Base-by-base conservation (phyloP, 2,113 vertebrate species). In the Otis tarda region DNA sequence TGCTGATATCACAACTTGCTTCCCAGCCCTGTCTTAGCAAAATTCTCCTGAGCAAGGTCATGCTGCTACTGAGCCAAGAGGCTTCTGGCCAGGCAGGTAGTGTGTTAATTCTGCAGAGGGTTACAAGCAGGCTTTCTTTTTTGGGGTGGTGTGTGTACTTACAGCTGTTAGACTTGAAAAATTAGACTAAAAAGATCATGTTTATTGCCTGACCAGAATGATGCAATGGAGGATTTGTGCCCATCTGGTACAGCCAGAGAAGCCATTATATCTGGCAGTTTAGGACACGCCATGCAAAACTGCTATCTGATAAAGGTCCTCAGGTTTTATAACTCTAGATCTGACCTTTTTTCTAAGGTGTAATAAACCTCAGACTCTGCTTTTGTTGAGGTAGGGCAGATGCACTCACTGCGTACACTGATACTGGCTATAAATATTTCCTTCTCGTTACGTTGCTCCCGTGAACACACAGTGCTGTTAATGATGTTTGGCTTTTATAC, bases 161-260 rank as follows among this genome's bases (percentile, higher is more conserved):
- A 75, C 83, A 74, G 39, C 41, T 73, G 15, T 70, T 89, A 14
- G 24, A 9, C 16, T 55, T 45, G 12, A 45, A 67, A 64, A 70
- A 57, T 41, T 4, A 2, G 25, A 3, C 20, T 27, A 4, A 57
- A 43, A 81, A 6, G 1, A 4, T 45, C 9, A 2, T 6, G 12
- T 17, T 53, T 56, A 4, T 43, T 56, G 13, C 28, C 55, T 31
- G 19, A 22, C 35, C 9, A 22, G 30, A 64, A 39, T 33, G 9
- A 12, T 43, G 55, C 16, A 21, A 0, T 7, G 8, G 7, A 55
- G 65, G 60, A 27, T 88, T 83, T 65, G 64, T 94, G 53, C 71
- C 64, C 35, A 7, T 19, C 70, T 37, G 2, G 3, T 5, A 5
- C 14, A 93, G n/a, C 14, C 33, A 10, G 49, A 12, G 50, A 14